Evolutionary conservation across 92 coral and sea anemone genomes (phyloP).

Genomic region (Nematostella vectensis): DNA sequence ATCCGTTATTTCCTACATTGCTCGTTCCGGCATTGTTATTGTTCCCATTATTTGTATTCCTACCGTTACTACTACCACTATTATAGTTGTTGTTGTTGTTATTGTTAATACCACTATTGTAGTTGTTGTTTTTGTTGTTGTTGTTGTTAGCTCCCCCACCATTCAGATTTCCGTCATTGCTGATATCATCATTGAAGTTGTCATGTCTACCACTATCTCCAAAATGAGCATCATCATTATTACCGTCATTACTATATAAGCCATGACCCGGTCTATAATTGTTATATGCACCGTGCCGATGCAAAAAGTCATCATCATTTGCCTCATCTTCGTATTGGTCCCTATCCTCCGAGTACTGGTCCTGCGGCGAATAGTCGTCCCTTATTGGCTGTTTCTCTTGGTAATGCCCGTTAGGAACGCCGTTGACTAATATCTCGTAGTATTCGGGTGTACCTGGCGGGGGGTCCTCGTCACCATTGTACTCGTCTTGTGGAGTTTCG

Average conservation of each 20-base stretch:
- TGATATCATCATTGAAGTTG: background rate
- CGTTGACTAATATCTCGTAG: slow-evolving; percentile 2
- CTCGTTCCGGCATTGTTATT: slow-evolving; percentile 3
- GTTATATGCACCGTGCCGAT: background rate
- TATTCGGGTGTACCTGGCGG: background rate
- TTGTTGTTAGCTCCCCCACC: background rate
- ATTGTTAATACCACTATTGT: background rate
- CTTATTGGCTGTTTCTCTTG: background rate
- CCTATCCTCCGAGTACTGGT: background rate
- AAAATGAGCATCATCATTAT: background rate
- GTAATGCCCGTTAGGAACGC: background rate
- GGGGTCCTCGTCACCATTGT: background rate
- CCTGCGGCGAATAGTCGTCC: background rate
- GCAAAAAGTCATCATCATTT: background rate
- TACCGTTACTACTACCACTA: background rate
- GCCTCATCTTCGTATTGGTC: background rate
- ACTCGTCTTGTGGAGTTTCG: too few species aligned
- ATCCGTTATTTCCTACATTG: background rate
- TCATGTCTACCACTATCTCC: background rate
- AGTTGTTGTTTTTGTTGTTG: background rate
- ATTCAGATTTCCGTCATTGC: background rate
- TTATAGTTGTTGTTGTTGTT: background rate
- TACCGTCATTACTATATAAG: background rate
- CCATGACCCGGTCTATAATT: background rate
- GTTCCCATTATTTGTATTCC: slow-evolving; percentile 1